Conservation (phyloP, 2,888 invertebrate genomes). For the Azorinus chamasolen region DNA sequence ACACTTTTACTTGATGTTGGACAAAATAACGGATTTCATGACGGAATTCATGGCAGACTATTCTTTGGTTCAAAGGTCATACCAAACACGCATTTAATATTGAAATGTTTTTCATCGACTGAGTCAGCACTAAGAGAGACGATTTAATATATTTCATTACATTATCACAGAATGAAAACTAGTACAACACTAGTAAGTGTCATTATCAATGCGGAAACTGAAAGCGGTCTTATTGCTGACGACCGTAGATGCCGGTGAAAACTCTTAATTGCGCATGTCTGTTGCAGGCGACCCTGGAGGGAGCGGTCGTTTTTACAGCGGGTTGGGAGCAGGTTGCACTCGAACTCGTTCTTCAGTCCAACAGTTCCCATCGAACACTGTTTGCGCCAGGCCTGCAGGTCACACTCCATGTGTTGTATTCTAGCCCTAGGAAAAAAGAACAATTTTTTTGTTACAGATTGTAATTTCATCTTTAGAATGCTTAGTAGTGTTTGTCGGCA, state of each 20-base stretch:
- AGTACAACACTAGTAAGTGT: constrained; percentile 14
- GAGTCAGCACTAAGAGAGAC: too few relatives aligned
- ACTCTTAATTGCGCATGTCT: constrained; percentile 48
- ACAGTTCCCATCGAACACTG: constrained; percentile 30
- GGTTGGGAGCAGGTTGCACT: constrained; percentile 58
- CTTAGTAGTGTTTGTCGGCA: too few relatives aligned
- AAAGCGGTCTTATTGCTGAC: constrained; percentile 17
- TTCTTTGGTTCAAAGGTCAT: too few relatives aligned
- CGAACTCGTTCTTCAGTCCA: constrained; percentile 60
- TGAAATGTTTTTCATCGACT: too few relatives aligned
- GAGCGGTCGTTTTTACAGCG: constrained; percentile 45
- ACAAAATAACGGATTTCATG: too few relatives aligned
- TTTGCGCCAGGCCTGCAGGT: constrained; percentile 36
- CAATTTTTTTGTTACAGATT: neutral
- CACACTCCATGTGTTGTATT: constrained; percentile 57
- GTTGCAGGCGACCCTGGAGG: constrained; percentile 34
- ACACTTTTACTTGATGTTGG: too few relatives aligned
- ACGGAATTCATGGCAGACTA: too few relatives aligned
- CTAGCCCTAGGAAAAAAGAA: constrained; percentile 30
- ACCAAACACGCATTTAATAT: too few relatives aligned
- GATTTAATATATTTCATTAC: too few relatives aligned
- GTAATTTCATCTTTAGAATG: too few relatives aligned
- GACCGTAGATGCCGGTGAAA: constrained; percentile 57
- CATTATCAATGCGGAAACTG: constrained; percentile 23
- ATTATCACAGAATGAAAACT: constrained; percentile 25